Evolutionary conservation across 2,797 vertebrate species (phyloP).

Genomic region (Ficedula albicollis): DNA sequence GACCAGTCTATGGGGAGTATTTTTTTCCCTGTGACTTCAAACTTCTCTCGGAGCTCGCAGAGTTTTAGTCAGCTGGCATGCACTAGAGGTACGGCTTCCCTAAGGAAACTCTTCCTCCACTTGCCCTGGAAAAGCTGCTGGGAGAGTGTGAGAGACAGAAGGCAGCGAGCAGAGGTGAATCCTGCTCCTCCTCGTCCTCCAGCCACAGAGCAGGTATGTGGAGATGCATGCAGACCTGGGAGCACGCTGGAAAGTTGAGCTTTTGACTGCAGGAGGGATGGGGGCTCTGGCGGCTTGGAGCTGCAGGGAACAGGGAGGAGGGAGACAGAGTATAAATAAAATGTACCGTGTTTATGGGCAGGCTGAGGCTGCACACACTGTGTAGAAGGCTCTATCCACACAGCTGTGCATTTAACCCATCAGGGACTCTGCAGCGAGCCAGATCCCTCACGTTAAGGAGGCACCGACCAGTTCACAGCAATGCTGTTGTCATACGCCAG

Average conservation of each 20-base stretch:
- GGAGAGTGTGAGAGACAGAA: conserved; percentile 22
- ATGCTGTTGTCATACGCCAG: neutral
- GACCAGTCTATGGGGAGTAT: conserved; percentile 46
- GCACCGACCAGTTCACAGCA: neutral
- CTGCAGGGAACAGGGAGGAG: conserved; percentile 1
- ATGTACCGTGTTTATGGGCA: neutral
- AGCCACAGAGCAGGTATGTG: conserved; percentile 53
- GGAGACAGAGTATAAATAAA: conserved; percentile 45
- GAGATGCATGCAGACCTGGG: neutral
- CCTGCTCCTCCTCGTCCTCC: neutral
- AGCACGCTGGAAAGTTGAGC: conserved; percentile 23
- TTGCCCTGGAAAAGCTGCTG: conserved; percentile 33
- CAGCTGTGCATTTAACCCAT: conserved; percentile 47
- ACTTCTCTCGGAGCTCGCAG: conserved; percentile 44
- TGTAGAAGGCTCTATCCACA: neutral
- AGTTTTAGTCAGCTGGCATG: conserved; percentile 68
- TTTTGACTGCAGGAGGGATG: neutral
- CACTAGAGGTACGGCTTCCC: conserved; percentile 48
- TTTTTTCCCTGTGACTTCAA: conserved; percentile 66
- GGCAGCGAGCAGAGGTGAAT: conserved; percentile 28
- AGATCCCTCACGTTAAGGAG: conserved; percentile 37
- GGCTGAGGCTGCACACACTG: conserved; percentile 1
- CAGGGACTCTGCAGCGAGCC: neutral
- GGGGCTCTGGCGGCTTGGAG: neutral
- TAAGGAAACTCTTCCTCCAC: conserved; percentile 41